Percentiles rank a stretch among this genome's conserved stretches.
Conservation (phyloP, 2,113 vertebrate species). For the Caracal caracal region DNA sequence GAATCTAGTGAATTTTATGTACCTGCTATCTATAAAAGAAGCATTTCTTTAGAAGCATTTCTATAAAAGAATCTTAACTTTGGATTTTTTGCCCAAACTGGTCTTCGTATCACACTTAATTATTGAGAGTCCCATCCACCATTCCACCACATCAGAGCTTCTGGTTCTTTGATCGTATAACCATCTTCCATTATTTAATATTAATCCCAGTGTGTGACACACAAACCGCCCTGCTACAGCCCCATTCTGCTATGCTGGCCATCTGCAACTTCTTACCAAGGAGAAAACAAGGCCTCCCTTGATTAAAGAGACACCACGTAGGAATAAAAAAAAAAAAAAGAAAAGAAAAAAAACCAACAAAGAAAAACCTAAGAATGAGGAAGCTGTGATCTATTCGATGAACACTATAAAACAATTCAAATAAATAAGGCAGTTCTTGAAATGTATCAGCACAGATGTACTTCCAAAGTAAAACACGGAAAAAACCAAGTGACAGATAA, state of each 20-base stretch:
- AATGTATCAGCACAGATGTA: not conserved
- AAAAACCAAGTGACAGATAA: not conserved
- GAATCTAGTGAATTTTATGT: not conserved
- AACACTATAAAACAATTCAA: not conserved
- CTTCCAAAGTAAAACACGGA: not conserved
- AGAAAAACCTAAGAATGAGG: not conserved
- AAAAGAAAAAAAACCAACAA: not conserved
- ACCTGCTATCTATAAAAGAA: not conserved
- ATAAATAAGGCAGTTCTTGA: not conserved
- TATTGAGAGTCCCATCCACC: not conserved
- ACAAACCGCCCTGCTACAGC: not conserved
- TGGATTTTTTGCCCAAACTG: not conserved
- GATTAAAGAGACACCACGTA: not conserved
- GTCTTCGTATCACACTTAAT: constrained; percentile 18
- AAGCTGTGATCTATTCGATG: not conserved
- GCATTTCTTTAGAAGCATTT: constrained; percentile 16
- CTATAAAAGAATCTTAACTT: not conserved
- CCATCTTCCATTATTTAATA: constrained; percentile 66
- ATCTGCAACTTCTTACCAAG: constrained; percentile 1
- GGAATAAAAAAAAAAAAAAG: not conserved
- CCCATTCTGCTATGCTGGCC: not conserved
- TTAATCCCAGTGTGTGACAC: not conserved
- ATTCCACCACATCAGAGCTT: constrained; percentile 37
- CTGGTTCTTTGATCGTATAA: constrained; percentile 43
- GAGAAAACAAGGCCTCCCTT: not conserved